Conservation (phyloP, 2,888 invertebrate genomes). For the Chymomyza amoena region DNA sequence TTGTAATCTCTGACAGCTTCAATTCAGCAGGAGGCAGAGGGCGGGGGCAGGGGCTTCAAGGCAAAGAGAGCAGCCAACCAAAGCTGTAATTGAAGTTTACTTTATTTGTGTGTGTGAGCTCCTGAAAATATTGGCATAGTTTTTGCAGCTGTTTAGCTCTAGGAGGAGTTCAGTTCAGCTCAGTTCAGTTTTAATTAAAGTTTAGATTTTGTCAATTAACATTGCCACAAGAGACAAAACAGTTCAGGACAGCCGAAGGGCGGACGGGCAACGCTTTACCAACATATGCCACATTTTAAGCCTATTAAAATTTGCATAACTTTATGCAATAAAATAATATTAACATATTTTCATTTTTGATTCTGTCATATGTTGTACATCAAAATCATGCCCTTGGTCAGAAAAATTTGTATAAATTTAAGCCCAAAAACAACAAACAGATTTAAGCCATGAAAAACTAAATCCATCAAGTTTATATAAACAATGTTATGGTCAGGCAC, state of each 20-base stretch:
- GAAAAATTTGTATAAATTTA: not conserved
- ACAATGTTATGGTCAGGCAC: not conserved
- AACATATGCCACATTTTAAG: conserved; percentile 23
- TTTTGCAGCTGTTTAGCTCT: conserved; percentile 55
- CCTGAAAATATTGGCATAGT: conserved; percentile 56
- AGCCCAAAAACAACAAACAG: not conserved
- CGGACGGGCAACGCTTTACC: not conserved
- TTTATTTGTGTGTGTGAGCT: conserved; percentile 20
- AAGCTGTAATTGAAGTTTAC: conserved; percentile 59
- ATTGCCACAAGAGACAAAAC: not conserved
- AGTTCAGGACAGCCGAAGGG: too few relatives aligned
- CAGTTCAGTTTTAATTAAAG: conserved; percentile 53
- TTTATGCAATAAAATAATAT: not conserved
- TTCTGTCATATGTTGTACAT: not conserved
- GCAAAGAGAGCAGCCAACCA: conserved; percentile 19
- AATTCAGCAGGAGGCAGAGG: not conserved
- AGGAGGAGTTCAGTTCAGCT: conserved; percentile 25
- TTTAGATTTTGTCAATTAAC: conserved; percentile 41
- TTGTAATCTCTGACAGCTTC: not conserved
- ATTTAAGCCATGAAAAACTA: too few relatives aligned
- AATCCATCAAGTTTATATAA: not conserved
- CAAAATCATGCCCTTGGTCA: not conserved
- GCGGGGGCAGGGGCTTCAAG: conserved; percentile 20
- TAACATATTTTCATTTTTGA: not conserved
- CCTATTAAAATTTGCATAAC: conserved; percentile 45